Conservation (phyloP, 2,113 vertebrate species). For the Varanus salvator region DNA sequence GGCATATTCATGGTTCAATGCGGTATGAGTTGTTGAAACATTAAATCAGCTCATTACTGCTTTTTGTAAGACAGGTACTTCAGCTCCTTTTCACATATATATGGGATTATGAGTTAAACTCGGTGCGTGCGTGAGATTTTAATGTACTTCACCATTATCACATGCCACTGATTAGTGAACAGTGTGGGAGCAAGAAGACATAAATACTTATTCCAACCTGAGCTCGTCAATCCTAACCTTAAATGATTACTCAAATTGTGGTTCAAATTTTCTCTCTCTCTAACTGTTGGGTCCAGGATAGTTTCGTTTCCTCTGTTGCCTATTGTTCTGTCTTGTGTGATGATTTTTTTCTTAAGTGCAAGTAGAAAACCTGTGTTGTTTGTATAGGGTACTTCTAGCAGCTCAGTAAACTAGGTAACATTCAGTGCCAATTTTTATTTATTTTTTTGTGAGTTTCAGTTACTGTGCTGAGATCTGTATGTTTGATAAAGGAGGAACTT, state of each 20-base stretch:
- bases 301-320: background rate
- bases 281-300: background rate
- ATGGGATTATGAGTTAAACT: conserved; percentile 76
- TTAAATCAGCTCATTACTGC: conserved; percentile 75
- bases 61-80: conserved; percentile 65
- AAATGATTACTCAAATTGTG: conserved; percentile 20
- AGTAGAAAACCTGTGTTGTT: background rate
- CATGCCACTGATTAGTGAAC: conserved; percentile 65
- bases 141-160: conserved; percentile 43
- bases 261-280: background rate
- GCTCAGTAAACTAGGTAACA: background rate
- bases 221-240: conserved; percentile 32
- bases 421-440: no score
- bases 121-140: conserved; percentile 3
- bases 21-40: conserved; percentile 56
- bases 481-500: background rate
- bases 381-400: background rate
- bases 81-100: conserved; percentile 67
- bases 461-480: background rate
- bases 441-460: background rate
- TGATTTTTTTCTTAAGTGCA: background rate
- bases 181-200: conserved; percentile 21
- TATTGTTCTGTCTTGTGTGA: background rate
- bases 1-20: conserved; percentile 50
- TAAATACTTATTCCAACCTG: conserved; percentile 49